phyloP scores from a whole-genome alignment of 2,797 vertebrate species.

The Amniataba percoides region DNA sequence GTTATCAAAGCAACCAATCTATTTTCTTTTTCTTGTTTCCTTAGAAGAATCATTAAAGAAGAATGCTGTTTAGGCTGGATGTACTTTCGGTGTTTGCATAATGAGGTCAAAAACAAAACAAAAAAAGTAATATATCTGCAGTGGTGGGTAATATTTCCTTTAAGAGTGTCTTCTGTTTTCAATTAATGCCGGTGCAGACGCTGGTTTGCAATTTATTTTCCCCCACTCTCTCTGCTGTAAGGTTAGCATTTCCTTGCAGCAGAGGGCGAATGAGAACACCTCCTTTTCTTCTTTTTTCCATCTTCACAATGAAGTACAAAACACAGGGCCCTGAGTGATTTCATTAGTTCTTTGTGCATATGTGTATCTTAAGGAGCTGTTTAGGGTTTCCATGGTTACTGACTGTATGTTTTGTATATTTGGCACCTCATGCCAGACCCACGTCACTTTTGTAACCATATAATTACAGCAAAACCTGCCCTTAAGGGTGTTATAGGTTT shows the following conservation, averaged over 20 bases:
- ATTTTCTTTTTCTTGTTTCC: not conserved
- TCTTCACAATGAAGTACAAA: not conserved
- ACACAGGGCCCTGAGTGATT: conserved; percentile 4
- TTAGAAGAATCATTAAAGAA: conserved; percentile 38
- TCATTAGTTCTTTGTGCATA: conserved; percentile 14
- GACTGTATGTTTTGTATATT: conserved; percentile 5
- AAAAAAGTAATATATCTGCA: conserved; percentile 36
- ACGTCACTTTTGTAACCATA: conserved; percentile 25
- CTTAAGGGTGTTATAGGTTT: conserved; percentile 17
- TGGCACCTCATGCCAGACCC: conserved; percentile 12
- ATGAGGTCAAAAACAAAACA: conserved; percentile 55
- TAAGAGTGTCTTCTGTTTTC: conserved; percentile 31
- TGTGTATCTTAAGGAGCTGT: conserved; percentile 1
- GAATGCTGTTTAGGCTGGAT: conserved; percentile 36
- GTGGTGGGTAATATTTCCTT: conserved; percentile 21
- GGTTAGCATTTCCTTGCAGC: conserved; percentile 17
- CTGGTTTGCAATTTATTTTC: conserved; percentile 22
- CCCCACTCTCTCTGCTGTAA: conserved; percentile 13
- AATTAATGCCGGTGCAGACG: conserved; percentile 23
- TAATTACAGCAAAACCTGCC: conserved; percentile 23
- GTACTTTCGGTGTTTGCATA: conserved; percentile 49
- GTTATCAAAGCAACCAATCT: conserved; percentile 48
- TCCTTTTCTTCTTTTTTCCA: not conserved
- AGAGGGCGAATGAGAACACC: not conserved
- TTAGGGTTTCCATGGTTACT: conserved; percentile 27